Base-by-base conservation (phyloP, 2,888 invertebrate species). In the Podotricha telesiphe region DNA sequence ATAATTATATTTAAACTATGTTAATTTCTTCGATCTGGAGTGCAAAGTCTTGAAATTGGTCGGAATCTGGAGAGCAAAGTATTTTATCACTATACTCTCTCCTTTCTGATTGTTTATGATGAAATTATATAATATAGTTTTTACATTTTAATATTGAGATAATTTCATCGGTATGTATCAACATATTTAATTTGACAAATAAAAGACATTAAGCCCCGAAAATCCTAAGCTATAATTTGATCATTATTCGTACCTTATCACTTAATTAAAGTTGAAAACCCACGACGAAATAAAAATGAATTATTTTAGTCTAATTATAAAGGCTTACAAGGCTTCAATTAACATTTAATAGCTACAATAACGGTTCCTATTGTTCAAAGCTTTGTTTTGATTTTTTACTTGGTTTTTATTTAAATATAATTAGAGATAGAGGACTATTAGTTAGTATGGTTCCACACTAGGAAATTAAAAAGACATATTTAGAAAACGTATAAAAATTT, bases 221-320 rank as follows among this genome's bases (percentile, higher is more conserved):
- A 11, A 11, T 11, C 55, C 34, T 34, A 17, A 37, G 55, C 55
- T 55, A 55, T 55, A 17, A 37, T 17, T 55, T 55, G 34, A 17
- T 55, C 34, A 55, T 55, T 55, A 55, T 17, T 11, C 55, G 55
- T 55, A 13, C 17, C 55, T 55, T 55, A 55, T 55, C 55, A 17
- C 55, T 55, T 55, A 55, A 55, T 55, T 34, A 55, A 34, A 55
- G 55, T 55, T 34, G 37, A 55, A 55, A 55, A 55, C 34, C 17
- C 34, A n/a, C 11, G 17, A 55, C 17, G 34, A 55, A 17, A 34
- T 55, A 55, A 17, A 55, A 34, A 55, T 34, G 37, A 55, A 55
- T 55, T 17, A 55, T 55, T 55, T 55, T 6, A 17, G 5, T 3
- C 34, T 55, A 34, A 37, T 55, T 55, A 55, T 17, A 55, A 37